Evolutionary conservation across 2,888 invertebrate species (phyloP).

Genomic region (Julus scandinavius): DNA sequence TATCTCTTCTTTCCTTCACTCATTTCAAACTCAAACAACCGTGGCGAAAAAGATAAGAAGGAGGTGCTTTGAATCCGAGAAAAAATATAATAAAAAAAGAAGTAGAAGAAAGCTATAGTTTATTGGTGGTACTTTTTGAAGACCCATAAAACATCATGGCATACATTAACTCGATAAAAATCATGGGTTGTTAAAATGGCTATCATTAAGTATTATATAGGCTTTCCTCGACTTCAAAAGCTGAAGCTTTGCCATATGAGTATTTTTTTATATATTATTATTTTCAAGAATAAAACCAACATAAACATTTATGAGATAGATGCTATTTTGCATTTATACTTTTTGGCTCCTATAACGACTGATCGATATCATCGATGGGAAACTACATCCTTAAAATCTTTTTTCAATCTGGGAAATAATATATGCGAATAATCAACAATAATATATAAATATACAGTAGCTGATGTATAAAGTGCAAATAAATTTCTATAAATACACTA

Average conservation of each 20-base stretch:
- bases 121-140: constrained; percentile 40
- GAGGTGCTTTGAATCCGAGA: background rate
- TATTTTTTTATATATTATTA: background rate
- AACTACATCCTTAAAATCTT: background rate
- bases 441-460: background rate
- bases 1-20: constrained; percentile 17
- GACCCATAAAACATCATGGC: constrained; percentile 22
- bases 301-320: background rate
- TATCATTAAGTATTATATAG: constrained; percentile 16
- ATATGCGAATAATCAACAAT: background rate
- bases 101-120: background rate
- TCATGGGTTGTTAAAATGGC: constrained; percentile 41
- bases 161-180: constrained; percentile 41
- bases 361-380: background rate
- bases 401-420: background rate
- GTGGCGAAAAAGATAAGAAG: constrained; percentile 7
- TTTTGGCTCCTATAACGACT: background rate
- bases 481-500: background rate
- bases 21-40: constrained; percentile 46
- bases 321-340: background rate
- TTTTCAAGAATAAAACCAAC: background rate
- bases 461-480: background rate
- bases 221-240: constrained; percentile 28
- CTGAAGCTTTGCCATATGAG: background rate
- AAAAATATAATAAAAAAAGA: background rate